Evolutionary conservation across 2,797 vertebrate species (phyloP).

Genomic region (Sternotherus odoratus): DNA sequence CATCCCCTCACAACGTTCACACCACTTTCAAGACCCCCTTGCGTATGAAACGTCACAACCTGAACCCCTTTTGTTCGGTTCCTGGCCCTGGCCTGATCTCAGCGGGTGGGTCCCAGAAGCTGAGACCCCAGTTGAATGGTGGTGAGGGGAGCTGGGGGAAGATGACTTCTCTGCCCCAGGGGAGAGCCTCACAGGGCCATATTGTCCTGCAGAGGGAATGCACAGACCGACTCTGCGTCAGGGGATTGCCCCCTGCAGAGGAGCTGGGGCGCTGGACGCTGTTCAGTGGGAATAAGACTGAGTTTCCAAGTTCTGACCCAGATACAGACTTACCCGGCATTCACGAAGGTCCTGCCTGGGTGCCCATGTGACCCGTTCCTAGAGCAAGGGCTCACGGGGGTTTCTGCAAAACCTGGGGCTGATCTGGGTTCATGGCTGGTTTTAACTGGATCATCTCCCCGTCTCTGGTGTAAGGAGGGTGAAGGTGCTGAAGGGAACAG

Average conservation of each 20-base stretch:
- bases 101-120: neutral
- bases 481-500: neutral
- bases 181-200: neutral
- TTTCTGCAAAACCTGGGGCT: neutral
- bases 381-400: neutral
- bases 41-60: neutral
- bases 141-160: neutral
- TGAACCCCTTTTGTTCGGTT: neutral
- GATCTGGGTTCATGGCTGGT: neutral
- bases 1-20: neutral
- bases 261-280: neutral
- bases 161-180: neutral
- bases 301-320: neutral
- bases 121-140: neutral
- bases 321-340: neutral
- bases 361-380: neutral
- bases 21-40: neutral
- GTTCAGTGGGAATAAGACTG: neutral
- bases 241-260: rapidly evolving
- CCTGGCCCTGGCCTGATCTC: neutral
- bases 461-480: neutral
- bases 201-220: neutral
- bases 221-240: rapidly evolving
- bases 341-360: neutral
- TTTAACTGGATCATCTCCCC: neutral